Percentiles rank a stretch among this genome's conserved stretches.
Conservation (phyloP, 2,113 vertebrate genomes). For the Semnopithecus entellus region DNA sequence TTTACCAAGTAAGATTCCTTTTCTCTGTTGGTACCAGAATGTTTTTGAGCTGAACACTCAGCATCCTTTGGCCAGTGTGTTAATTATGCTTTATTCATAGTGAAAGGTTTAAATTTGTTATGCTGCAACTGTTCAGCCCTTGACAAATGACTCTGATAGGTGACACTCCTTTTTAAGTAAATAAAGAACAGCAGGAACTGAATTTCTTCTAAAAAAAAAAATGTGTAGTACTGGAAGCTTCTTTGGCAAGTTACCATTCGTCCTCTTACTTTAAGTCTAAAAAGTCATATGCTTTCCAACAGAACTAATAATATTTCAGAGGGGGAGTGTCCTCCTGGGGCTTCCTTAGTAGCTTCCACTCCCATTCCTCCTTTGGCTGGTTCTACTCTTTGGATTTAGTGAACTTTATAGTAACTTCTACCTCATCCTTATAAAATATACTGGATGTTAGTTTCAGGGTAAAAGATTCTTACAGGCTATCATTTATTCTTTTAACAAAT, state of each 20-base stretch:
- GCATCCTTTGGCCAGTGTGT: slow-evolving; percentile 39
- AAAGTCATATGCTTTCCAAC: slow-evolving; percentile 49
- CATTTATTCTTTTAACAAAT: slow-evolving; percentile 6
- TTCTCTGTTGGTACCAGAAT: slow-evolving; percentile 66
- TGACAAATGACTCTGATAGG: slow-evolving; percentile 69
- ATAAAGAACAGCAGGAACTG: slow-evolving; percentile 53
- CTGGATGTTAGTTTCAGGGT: neutral
- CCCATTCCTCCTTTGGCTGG: neutral
- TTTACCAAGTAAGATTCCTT: slow-evolving; percentile 64
- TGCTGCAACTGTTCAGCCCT: slow-evolving; percentile 71
- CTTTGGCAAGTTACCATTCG: slow-evolving; percentile 49
- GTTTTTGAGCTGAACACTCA: slow-evolving; percentile 15
- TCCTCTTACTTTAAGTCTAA: slow-evolving; percentile 47
- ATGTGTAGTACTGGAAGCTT: slow-evolving; percentile 53
- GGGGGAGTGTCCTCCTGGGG: neutral
- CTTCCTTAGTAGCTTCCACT: neutral
- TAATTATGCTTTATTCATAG: slow-evolving; percentile 75
- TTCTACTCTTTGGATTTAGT: neutral
- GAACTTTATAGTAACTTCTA: neutral
- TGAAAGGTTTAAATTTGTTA: slow-evolving; percentile 77
- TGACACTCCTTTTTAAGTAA: slow-evolving; percentile 67
- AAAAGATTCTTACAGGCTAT: neutral
- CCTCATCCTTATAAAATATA: slow-evolving; percentile 8
- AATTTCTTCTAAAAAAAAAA: slow-evolving; percentile 46
- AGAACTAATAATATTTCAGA: slow-evolving; percentile 22